phyloP scores from a whole-genome alignment of 2,888 invertebrate genomes.

The Cyclophora punctaria region DNA sequence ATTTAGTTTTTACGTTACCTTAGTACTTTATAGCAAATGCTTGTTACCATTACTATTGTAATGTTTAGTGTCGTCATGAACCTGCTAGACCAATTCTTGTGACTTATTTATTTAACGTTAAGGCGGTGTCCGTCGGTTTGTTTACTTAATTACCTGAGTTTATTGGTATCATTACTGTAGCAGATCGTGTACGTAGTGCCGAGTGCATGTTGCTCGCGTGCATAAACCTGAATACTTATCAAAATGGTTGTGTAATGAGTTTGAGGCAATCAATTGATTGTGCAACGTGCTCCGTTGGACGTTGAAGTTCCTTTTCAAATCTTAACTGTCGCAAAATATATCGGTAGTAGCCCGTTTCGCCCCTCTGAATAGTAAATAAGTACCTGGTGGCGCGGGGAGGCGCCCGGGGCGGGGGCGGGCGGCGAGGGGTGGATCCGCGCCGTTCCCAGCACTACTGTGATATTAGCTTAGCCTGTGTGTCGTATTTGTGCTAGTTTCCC shows the following conservation, averaged over 20 bases:
- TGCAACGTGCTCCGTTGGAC: slow-evolving; percentile 45
- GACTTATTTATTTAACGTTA: slow-evolving; percentile 11
- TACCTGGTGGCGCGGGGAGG: slow-evolving; percentile 37
- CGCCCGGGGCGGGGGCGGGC: slow-evolving; percentile 19
- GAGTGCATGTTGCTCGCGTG: slow-evolving; percentile 27
- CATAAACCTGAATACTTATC: slow-evolving; percentile 35
- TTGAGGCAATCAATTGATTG: slow-evolving; percentile 32
- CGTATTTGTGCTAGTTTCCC: slow-evolving; percentile 72
- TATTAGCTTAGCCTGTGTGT: slow-evolving; percentile 74
- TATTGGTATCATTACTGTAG: slow-evolving; percentile 20
- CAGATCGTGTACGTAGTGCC: slow-evolving; percentile 8
- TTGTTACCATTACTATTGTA: slow-evolving; percentile 58
- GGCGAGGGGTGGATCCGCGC: slow-evolving; percentile 38
- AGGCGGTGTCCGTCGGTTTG: slow-evolving; percentile 6
- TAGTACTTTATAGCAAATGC: slow-evolving; percentile 53
- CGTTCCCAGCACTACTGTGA: slow-evolving; percentile 75
- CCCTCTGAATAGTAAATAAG: slow-evolving; percentile 70
- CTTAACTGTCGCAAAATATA: slow-evolving; percentile 71
- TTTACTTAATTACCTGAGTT: slow-evolving; percentile 17
- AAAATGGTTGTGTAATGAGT: slow-evolving; percentile 36
- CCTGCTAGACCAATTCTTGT: slow-evolving; percentile 8
- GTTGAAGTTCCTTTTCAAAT: slow-evolving; percentile 53
- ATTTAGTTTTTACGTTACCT: slow-evolving; percentile 41
- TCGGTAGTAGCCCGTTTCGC: slow-evolving; percentile 60
- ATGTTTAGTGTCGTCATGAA: neutral